Conservation (phyloP, 2,888 invertebrate genomes). For the Galeruca laticollis region DNA sequence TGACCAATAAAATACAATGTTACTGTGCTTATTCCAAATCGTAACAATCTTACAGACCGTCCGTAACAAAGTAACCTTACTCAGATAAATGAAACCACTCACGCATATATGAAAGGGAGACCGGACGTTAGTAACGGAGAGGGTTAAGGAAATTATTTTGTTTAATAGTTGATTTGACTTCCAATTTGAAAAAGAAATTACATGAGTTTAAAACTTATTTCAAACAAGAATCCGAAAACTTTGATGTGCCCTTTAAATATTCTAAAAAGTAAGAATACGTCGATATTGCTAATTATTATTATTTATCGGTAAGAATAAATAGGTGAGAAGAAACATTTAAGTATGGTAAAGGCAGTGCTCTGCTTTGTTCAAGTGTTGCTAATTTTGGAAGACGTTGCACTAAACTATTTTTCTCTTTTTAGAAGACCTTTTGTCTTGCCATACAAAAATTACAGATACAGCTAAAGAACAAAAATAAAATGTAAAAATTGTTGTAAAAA, state of each 20-base stretch:
- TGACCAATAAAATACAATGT: no score
- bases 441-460: conserved; percentile 49
- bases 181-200: background rate
- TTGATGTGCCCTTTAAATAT: no score
- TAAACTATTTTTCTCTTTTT: conserved; percentile 59
- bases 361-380: conserved; percentile 17
- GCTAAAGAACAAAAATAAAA: conserved; percentile 39
- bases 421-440: conserved; percentile 56
- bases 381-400: conserved; percentile 35
- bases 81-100: no score
- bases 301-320: background rate
- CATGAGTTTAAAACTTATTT: background rate
- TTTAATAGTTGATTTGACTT: no score
- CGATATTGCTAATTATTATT: background rate
- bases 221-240: background rate
- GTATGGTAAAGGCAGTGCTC: background rate
- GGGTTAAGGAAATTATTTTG: no score
- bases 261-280: background rate
- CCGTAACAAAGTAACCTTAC: no score
- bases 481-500: conserved; percentile 51
- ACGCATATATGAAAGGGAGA: no score
- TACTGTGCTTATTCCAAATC: no score
- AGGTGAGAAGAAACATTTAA: background rate
- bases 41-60: no score
- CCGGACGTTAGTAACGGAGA: no score